Evolutionary conservation across 2,888 invertebrate species (phyloP), one percentile per base, ranked within the genome.

Genomic region (Lypha dubia): DNA sequence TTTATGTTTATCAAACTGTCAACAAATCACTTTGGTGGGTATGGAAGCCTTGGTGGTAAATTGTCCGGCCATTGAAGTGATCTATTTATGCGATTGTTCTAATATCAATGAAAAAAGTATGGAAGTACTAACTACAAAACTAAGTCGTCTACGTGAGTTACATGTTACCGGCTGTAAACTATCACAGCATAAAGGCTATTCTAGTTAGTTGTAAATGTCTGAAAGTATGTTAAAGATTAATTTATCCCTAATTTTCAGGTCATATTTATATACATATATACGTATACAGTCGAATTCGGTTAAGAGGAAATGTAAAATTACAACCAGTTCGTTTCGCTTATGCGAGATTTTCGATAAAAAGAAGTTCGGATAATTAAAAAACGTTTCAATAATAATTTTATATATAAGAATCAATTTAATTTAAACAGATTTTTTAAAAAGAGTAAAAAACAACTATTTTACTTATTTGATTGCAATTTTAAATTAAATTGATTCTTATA

Each of bases 31-130:
- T 1, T 93, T 94, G 85, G 92, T 93, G 83, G 95, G 96, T 49
- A 93, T 96, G 86, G 93, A 93, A 85, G 92, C 94, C 85, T 91
- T 96, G 83, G 94, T 95, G 8, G 93, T 91, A 83, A 94, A 94
- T 88, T 96, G 96, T 90, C 94, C 95, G 35, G 94, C 95, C 86
- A 93, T 96, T 87, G 95, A 96, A 90, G 93, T 93, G 86, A 91
- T 96, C 9, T 94, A 95, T 89, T 91, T 96, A 20, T 94, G 93
- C 80, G 94, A 95, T 89, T 96, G 96, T 90, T 94, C 93, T 86
- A 94, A 94, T 88, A 93, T 96, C 51, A 95, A 94, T 86, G 96
- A 96, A 91, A 93, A 94, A 84, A 94, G 93, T 1, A 92, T 94
- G 41, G 91, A 92, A 51, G 90, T 92, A 44, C 88, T 94, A 0